Evolutionary conservation across 2,113 vertebrate genomes (phyloP).

Genomic region (Nematolebias whitei): DNA sequence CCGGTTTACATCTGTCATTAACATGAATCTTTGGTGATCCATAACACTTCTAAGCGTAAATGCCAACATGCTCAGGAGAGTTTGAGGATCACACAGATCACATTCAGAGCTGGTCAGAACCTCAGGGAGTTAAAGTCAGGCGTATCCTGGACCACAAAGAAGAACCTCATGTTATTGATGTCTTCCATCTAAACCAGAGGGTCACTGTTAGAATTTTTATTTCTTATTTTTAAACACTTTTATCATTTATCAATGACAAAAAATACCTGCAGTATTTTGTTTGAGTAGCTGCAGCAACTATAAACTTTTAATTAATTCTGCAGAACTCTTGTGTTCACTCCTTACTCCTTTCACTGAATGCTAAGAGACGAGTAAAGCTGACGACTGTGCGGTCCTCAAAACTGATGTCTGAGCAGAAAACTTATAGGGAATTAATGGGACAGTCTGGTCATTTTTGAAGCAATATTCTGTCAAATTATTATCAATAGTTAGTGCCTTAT

Average conservation of each 20-base stretch:
- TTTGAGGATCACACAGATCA: background rate
- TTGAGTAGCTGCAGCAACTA: too few species aligned
- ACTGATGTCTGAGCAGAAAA: too few species aligned
- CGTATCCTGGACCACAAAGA: background rate
- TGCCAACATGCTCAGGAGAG: background rate
- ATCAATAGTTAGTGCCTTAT: too few species aligned
- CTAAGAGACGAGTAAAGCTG: too few species aligned
- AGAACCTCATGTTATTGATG: background rate
- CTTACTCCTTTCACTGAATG: background rate
- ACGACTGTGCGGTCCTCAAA: too few species aligned
- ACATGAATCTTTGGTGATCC: background rate
- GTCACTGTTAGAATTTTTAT: background rate
- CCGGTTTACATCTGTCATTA: background rate
- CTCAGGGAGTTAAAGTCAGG: background rate
- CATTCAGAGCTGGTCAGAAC: background rate
- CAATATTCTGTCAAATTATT: too few species aligned
- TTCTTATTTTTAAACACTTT: background rate
- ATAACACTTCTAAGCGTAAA: background rate
- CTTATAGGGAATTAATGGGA: too few species aligned
- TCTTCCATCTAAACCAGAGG: background rate
- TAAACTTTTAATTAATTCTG: too few species aligned
- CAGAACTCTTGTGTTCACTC: background rate
- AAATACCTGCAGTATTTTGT: background rate
- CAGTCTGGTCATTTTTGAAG: too few species aligned
- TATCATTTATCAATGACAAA: background rate